A percentile compares a stretch with the other conserved stretches of the same genome.
These are phyloP conservation scores for Thamnophis sirtalis DNA, from an alignment of 2,113 vertebrate species.

Conservation along the genomic window DNA sequence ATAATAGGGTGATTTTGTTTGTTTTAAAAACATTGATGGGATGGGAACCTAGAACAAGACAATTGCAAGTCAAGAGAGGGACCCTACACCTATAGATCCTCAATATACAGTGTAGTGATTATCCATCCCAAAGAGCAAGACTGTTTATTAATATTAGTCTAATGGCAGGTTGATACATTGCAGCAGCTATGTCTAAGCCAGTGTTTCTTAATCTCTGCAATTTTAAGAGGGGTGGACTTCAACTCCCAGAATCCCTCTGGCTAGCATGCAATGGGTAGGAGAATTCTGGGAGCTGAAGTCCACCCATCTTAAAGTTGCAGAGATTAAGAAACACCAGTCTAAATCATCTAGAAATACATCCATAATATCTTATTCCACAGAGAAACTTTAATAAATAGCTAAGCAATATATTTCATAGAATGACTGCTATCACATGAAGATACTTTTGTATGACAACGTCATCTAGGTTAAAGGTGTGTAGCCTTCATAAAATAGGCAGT, in stretches of 20 bases:
- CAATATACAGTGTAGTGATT: background rate
- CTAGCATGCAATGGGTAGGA: background rate
- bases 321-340: background rate
- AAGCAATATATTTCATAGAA: background rate
- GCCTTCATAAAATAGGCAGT: background rate
- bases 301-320: background rate
- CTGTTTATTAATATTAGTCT: background rate
- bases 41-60: constrained; percentile 47
- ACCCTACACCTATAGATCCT: background rate
- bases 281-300: background rate
- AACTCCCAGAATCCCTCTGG: background rate
- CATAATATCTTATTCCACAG: background rate
- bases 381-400: background rate
- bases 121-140: constrained; percentile 29
- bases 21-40: constrained; percentile 19
- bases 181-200: background rate
- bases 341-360: background rate
- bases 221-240: background rate
- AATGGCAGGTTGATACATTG: background rate
- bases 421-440: background rate
- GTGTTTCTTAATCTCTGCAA: background rate
- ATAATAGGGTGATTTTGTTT: background rate
- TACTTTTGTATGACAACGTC: background rate
- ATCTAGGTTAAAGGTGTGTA: background rate
- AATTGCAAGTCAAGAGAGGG: constrained; percentile 40